A percentile compares a stretch with the other conserved stretches of the same genome.
Evolutionary conservation across 2,113 vertebrate genomes (phyloP).

Genomic region (Mohoua ochrocephala): DNA sequence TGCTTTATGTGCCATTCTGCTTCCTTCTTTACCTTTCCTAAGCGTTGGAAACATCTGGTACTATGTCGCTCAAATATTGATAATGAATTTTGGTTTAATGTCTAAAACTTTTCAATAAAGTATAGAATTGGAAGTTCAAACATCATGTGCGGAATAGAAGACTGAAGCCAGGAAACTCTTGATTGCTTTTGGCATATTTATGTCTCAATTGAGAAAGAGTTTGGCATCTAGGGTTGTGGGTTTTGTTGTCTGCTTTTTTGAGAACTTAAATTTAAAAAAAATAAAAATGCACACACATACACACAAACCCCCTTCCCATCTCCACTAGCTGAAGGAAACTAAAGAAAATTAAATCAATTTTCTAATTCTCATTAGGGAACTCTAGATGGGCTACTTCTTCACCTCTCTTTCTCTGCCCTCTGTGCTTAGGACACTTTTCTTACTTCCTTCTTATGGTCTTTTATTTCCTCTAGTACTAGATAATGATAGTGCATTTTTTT

Average conservation of each 20-base stretch:
- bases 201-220: background rate
- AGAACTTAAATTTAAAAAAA: background rate
- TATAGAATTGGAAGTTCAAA: background rate
- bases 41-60: background rate
- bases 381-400: background rate
- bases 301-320: background rate
- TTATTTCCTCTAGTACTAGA: background rate
- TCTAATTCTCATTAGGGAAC: background rate
- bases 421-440: background rate
- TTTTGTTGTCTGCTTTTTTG: background rate
- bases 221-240: accelerated
- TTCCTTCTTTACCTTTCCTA: background rate
- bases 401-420: background rate
- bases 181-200: background rate
- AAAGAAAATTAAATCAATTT: background rate
- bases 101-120: background rate
- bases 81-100: background rate
- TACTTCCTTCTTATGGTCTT: background rate
- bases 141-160: background rate
- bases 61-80: background rate
- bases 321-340: background rate
- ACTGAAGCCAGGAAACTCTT: background rate
- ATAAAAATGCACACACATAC: background rate
- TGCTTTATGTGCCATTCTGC: background rate
- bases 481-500: background rate